These are phyloP conservation scores for Bucco capensis DNA, from an alignment of 2,113 vertebrate genomes.

Conservation along the genomic window DNA sequence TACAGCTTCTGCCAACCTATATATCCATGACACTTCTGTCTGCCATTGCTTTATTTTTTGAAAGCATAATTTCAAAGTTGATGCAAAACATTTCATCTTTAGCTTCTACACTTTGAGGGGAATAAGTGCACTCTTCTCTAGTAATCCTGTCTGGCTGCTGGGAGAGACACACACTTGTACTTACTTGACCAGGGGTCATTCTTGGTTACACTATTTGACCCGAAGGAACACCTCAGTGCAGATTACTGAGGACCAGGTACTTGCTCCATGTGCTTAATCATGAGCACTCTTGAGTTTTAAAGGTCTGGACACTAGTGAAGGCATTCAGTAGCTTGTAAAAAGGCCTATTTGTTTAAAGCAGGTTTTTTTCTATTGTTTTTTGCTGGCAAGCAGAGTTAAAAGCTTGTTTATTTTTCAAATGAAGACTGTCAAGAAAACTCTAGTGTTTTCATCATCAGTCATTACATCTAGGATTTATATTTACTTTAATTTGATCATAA, in stretches of 20 bases:
- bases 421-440: neutral
- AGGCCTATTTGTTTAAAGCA: neutral
- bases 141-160: neutral
- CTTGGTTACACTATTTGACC: neutral
- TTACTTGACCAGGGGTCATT: neutral
- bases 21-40: neutral
- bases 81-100: neutral
- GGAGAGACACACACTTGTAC: neutral
- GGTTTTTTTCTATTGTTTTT: neutral
- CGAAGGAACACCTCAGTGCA: neutral
- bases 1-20: neutral
- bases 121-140: rapidly evolving
- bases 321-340: neutral
- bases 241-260: neutral
- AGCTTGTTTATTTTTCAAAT: neutral
- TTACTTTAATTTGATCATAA: neutral
- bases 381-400: neutral
- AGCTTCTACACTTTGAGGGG: neutral
- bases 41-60: neutral
- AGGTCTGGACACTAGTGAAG: neutral
- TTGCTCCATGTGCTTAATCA: neutral
- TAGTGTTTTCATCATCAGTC: neutral
- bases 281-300: neutral
- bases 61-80: neutral
- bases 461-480: neutral